These are phyloP conservation scores for Maylandia zebra DNA, from an alignment of 2,113 vertebrate species.

Conservation along the genomic window DNA sequence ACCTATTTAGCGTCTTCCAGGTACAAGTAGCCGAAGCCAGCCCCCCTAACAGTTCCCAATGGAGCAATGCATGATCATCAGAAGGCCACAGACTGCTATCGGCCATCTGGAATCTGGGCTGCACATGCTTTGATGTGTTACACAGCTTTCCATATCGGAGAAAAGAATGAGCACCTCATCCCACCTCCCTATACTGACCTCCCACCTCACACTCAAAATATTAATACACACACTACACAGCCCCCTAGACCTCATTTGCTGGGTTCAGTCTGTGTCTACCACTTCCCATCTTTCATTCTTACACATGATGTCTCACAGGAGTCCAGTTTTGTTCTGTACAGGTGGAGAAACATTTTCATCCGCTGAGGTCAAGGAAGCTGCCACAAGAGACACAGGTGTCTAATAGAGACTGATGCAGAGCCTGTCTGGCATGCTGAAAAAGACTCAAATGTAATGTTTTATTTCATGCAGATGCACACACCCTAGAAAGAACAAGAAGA, in stretches of 20 bases:
- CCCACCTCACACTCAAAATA: neutral
- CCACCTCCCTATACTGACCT: neutral
- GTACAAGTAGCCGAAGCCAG: neutral
- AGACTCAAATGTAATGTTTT: neutral
- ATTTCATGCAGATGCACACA: neutral
- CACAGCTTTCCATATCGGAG: slow-evolving; percentile 2
- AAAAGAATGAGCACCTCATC: neutral
- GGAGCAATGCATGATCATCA: neutral
- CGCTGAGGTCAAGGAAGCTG: neutral
- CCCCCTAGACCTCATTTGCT: neutral
- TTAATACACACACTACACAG: neutral
- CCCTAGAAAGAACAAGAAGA: neutral
- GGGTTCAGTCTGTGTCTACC: neutral
- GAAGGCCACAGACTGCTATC: neutral
- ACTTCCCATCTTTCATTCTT: slow-evolving; percentile 11
- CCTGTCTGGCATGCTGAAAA: neutral
- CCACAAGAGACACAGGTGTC: neutral
- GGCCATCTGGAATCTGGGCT: slow-evolving; percentile 11
- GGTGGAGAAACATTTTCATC: neutral
- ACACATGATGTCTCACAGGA: neutral
- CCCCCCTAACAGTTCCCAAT: neutral
- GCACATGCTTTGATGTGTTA: slow-evolving; percentile 26
- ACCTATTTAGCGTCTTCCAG: neutral
- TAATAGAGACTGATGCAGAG: neutral
- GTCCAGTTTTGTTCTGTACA: slow-evolving; percentile 15